Percentiles rank a stretch among this genome's conserved stretches.
Evolutionary conservation across 2,797 vertebrate species (phyloP).

Genomic region (Falco columbarius): DNA sequence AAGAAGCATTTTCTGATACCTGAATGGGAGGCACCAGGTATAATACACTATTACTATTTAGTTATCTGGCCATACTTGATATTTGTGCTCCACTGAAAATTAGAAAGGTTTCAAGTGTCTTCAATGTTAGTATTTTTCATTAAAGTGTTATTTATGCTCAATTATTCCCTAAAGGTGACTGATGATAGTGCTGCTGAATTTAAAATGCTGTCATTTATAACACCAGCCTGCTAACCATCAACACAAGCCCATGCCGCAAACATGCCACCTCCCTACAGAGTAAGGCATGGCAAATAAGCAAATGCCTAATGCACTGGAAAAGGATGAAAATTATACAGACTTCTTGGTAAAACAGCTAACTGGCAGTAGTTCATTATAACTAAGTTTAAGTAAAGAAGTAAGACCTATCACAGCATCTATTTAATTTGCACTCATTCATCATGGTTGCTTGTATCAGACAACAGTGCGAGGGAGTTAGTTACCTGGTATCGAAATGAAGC

Average conservation of each 20-base stretch:
- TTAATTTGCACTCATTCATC: fast-evolving
- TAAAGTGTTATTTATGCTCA: neutral
- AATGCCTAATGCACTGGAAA: neutral
- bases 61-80: no score
- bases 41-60: neutral
- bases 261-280: neutral
- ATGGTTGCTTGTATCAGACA: no score
- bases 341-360: neutral
- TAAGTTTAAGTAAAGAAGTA: neutral
- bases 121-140: neutral
- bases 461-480: fast-evolving
- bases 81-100: neutral
- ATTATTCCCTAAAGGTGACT: neutral
- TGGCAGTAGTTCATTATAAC: neutral
- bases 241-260: neutral
- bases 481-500: neutral
- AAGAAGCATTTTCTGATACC: neutral
- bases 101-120: neutral
- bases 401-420: no score
- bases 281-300: neutral
- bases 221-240: neutral
- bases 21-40: no score
- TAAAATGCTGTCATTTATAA: no score
- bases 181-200: neutral
- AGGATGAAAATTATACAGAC: neutral